Evolutionary conservation across 2,113 vertebrate species (phyloP).

Genomic region (Ariopsis seemanni): DNA sequence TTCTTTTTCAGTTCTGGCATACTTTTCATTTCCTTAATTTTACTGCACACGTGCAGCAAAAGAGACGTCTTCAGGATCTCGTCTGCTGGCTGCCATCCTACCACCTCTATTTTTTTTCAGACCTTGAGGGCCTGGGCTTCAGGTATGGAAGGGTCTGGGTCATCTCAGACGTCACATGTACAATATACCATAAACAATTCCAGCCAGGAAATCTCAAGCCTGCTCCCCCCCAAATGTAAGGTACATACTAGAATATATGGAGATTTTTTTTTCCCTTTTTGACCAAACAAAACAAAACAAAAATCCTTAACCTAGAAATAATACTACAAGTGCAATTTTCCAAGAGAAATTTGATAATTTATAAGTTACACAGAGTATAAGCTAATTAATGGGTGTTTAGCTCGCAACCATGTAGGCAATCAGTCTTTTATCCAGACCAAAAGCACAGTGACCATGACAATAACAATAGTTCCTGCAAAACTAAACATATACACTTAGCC

Average conservation of each 20-base stretch:
- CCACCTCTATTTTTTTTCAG: slow-evolving; percentile 32
- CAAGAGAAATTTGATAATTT: not conserved
- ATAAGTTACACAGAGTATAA: not conserved
- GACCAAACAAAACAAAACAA: not conserved
- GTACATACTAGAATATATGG: slow-evolving; percentile 12
- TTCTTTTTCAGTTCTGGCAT: slow-evolving; percentile 42
- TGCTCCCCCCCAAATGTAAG: slow-evolving; percentile 21
- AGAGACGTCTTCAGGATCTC: not conserved
- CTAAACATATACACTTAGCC: not conserved
- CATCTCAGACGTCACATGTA: not conserved
- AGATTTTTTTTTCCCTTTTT: not conserved
- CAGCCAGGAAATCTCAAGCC: slow-evolving; percentile 19
- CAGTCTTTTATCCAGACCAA: not conserved
- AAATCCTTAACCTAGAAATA: not conserved
- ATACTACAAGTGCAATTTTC: not conserved
- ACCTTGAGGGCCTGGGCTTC: slow-evolving; percentile 1
- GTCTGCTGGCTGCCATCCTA: slow-evolving; percentile 33
- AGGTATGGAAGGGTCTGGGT: not conserved
- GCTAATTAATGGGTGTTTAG: not conserved
- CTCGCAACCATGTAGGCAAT: not conserved
- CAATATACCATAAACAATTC: not conserved
- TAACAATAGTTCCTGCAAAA: not conserved
- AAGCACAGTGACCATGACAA: not conserved
- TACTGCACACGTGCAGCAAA: slow-evolving; percentile 46
- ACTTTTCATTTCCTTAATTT: slow-evolving; percentile 42